These are phyloP conservation scores for Solea solea DNA, from an alignment of 2,113 vertebrate species.

Conservation along the genomic window DNA sequence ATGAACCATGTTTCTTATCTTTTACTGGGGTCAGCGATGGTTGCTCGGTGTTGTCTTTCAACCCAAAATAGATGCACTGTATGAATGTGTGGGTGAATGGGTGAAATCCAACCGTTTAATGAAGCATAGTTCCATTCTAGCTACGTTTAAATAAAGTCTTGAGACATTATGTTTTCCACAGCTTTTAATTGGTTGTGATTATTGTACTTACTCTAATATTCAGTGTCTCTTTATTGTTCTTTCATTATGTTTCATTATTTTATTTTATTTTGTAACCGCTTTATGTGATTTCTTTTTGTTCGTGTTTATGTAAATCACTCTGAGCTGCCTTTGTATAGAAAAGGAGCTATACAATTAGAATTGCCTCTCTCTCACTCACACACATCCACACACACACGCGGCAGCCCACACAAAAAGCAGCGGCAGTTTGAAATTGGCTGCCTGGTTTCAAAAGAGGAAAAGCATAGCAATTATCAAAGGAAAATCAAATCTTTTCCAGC, in stretches of 20 bases:
- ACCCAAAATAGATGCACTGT: too few relatives aligned
- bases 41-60: too few relatives aligned
- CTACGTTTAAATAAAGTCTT: too few relatives aligned
- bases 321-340: background rate
- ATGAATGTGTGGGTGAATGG: too few relatives aligned
- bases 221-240: background rate
- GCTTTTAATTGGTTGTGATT: background rate
- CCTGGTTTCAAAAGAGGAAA: slow-evolving; percentile 6
- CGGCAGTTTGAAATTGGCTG: slow-evolving; percentile 1
- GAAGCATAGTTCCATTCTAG: too few relatives aligned
- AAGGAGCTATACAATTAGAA: background rate
- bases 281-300: background rate
- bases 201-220: background rate
- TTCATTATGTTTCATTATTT: background rate
- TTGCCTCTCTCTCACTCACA: background rate
- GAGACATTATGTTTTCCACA: background rate
- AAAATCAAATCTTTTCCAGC: slow-evolving; percentile 13
- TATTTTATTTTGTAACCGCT: background rate
- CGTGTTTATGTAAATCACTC: background rate
- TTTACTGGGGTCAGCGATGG: too few relatives aligned
- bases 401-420: background rate
- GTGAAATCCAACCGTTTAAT: too few relatives aligned
- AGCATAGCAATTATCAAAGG: slow-evolving; percentile 21
- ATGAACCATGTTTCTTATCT: too few relatives aligned
- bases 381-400: background rate